Base-by-base conservation (phyloP, 2,888 invertebrate species). In the Gandaritis pyraliata region DNA sequence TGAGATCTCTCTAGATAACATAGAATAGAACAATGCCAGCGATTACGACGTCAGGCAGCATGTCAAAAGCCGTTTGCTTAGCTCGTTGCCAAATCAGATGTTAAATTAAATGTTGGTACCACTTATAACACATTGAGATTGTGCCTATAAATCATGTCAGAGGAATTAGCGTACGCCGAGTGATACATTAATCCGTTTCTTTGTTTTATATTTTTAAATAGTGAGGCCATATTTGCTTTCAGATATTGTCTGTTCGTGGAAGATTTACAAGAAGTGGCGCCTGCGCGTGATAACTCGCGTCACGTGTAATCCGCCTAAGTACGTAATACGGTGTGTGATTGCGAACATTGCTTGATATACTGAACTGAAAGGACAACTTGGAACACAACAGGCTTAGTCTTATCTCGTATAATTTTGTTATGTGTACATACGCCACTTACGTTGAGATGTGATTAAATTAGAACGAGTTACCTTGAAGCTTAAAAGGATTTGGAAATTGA, bases 121-220 rank as follows among this genome's bases (percentile, higher is more conserved):
- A 43, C 80, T 58, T 80, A 77, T 81, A 80, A 84, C 84, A 83
- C 83, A 82, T 80, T 74, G 76, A 85, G 85, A 86, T 86, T 87
- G 87, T 78, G 73, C 73, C 77, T 83, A 85, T 86, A 90, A 89
- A 88, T 89, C 87, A 89, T 86, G 91, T 90, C 90, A 88, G 74
- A 74, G 81, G 88, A 78, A 85, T 89, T 88, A 90, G 74, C 81
- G 76, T 76, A 58, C 75, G 76, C 66, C 76, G 80, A 82, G 86
- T 90, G 92, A 91, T 90, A 87, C 90, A 80, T 89, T 90, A 91
- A 91, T 91, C 91, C 82, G 82, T 78, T 76, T 90, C 90, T 90
- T 88, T 90, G 88, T 90, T 90, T 90, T 88, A 81, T 89, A 88
- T 89, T 90, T 89, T 90, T 90, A 89, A 89, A 92, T 90, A 88